Evolutionary conservation across 1,140 invertebrate species (phyloP), one percentile per base, ranked within the genome.

Genomic region (Dreissena polymorpha): DNA sequence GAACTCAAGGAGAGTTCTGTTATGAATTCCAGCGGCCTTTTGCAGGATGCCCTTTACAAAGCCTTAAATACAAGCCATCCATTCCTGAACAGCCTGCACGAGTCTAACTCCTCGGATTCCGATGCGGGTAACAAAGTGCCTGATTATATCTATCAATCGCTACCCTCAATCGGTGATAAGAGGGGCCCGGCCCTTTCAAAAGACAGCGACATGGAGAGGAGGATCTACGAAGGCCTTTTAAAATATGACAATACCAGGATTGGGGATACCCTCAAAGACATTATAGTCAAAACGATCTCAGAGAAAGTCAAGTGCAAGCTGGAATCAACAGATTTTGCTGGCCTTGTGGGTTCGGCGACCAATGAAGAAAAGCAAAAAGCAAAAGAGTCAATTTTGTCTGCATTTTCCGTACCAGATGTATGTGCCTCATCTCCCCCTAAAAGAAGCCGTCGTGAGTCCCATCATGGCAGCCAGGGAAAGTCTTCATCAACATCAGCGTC

Each of bases 251-350:
- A 89, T 73, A 88, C 88, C 49, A 88, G 88, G 71, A 92, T 93
- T 83, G 93, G 93, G 29, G 94, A 94, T 53, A 91, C 91, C 2
- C 94, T 96, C 72, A 95, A 95, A 86, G 95, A 96, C 90, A 97
- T 97, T 85, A 97, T 98, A 88, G 96, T 96, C 69, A 97, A 97
- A 90, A 97, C 96, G 90, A 97, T 97, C 87, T 96, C 95, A 91
- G 96, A 97, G 87, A 97, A 97, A 91, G 96, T 97, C 91, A 96
- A 90, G 95, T 96, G 92, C 18, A 88, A 86, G 27, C 68, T 83
- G 10, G 81, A 76, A 27, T 84, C 78, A 53, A 71, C 72, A 39
- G 85, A 86, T 51, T 74, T 84, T 16, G 76, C 74, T 13, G 64
- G 68, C 13, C 77, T 65, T 18, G 71, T 77, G 51, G 76, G 68